Evolutionary conservation across 2,113 vertebrate genomes (phyloP).

Genomic region (Protomyctophum bolini): DNA sequence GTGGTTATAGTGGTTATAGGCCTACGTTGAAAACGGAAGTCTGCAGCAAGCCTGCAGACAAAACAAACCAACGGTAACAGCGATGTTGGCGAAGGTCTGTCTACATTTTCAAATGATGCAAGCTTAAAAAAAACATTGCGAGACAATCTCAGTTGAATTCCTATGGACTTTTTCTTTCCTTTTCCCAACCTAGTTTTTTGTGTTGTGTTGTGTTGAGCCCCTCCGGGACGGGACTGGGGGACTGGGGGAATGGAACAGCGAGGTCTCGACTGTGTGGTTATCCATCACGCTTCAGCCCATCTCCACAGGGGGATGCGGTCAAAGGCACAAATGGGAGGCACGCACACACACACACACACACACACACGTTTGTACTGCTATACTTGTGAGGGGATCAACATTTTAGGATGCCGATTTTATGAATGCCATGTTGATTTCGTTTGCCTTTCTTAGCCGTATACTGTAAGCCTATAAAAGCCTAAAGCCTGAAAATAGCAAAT

Average conservation of each 20-base stretch:
- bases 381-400: no score
- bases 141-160: slow-evolving; percentile 49
- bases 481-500: no score
- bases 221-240: slow-evolving; percentile 41
- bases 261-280: slow-evolving; percentile 58
- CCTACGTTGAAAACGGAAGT: slow-evolving; percentile 15
- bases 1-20: slow-evolving; percentile 12
- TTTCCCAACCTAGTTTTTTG: slow-evolving; percentile 43
- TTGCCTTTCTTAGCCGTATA: no score
- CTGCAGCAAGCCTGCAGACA: slow-evolving; percentile 12
- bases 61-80: not conserved
- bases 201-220: slow-evolving; percentile 20
- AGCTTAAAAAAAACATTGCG: slow-evolving; percentile 12
- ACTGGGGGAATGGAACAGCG: slow-evolving; percentile 55
- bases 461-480: no score
- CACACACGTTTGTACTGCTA: not conserved
- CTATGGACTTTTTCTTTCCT: slow-evolving; percentile 37
- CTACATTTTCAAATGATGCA: slow-evolving; percentile 1
- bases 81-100: not conserved
- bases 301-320: slow-evolving; percentile 53
- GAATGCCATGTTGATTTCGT: no score
- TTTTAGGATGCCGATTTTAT: no score
- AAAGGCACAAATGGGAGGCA: slow-evolving; percentile 16
- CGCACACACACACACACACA: slow-evolving; percentile 22
- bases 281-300: slow-evolving; percentile 69